A percentile compares a stretch with the other conserved stretches of the same genome.
Conservation (phyloP, 2,888 invertebrate genomes). For the Cancer borealis region DNA sequence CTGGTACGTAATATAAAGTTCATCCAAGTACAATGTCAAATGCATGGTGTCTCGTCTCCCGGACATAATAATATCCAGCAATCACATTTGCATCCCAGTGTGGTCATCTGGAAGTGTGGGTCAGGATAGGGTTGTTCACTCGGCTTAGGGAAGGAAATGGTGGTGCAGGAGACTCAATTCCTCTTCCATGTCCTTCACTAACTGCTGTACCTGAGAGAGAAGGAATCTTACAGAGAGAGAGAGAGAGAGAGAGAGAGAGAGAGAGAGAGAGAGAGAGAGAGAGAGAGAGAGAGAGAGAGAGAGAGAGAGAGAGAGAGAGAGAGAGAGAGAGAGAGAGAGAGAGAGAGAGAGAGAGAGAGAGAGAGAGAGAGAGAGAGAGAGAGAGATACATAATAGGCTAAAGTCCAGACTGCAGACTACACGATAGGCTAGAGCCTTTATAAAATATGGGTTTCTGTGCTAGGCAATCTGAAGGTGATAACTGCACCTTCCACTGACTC, state of each 20-base stretch:
- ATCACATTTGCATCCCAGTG: background rate
- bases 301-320: background rate
- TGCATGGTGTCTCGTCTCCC: no score
- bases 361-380: background rate
- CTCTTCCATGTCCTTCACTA: slow-evolving; percentile 57
- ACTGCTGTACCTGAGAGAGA: slow-evolving; percentile 29
- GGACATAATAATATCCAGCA: no score
- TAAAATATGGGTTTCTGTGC: no score
- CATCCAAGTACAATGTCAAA: no score
- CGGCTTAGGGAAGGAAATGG: background rate
- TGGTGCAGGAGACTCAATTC: slow-evolving; percentile 50
- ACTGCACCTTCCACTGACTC: background rate
- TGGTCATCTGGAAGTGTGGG: background rate
- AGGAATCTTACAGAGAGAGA: background rate
- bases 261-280: background rate
- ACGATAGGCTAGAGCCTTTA: background rate
- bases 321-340: background rate
- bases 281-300: no score
- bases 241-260: background rate
- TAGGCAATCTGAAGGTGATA: background rate
- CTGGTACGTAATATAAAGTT: no score
- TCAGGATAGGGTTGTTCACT: background rate
- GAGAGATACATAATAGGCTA: background rate
- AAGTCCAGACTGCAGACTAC: background rate
- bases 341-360: background rate